A percentile compares a stretch with the other conserved stretches of the same genome.
phyloP scores from a whole-genome alignment of 2,888 invertebrate species.

The Agrochola macilenta region DNA sequence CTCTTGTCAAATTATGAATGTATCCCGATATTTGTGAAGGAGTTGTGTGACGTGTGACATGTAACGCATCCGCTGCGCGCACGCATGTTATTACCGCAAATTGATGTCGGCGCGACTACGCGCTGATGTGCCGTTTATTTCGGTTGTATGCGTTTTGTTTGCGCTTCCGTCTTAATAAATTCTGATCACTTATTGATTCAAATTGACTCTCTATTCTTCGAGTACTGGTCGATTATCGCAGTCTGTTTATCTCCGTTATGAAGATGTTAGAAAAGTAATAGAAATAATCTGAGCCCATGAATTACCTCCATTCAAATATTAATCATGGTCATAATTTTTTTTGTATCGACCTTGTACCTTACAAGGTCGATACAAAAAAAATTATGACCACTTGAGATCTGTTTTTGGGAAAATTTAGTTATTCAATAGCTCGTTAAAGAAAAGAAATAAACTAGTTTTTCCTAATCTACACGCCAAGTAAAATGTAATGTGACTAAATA shows the following conservation, averaged over 20 bases:
- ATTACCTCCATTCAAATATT: constrained; percentile 19
- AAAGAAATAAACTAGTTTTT: neutral
- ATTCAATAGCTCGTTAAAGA: neutral
- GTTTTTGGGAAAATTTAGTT: neutral
- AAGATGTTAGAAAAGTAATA: constrained; percentile 8
- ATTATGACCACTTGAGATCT: neutral
- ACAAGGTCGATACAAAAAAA: neutral
- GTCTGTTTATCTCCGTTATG: neutral
- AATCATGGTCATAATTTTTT: neutral
- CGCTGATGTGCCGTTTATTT: constrained; percentile 76
- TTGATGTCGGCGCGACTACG: constrained; percentile 72
- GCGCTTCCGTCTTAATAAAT: constrained; percentile 65
- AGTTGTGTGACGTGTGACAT: constrained; percentile 86
- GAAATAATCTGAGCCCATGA: neutral
- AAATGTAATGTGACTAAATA: neutral
- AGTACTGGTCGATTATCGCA: neutral
- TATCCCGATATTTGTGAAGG: constrained; percentile 87
- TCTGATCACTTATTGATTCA: constrained; percentile 34
- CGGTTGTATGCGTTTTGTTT: constrained; percentile 65
- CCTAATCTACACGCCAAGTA: neutral
- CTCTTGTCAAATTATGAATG: constrained; percentile 86
- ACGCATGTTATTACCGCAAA: constrained; percentile 69
- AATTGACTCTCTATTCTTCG: constrained; percentile 36
- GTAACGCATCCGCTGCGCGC: constrained; percentile 81
- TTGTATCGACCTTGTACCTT: no score